Conservation (phyloP, 1,140 invertebrate genomes). For the Doryteuthis pealeii region DNA sequence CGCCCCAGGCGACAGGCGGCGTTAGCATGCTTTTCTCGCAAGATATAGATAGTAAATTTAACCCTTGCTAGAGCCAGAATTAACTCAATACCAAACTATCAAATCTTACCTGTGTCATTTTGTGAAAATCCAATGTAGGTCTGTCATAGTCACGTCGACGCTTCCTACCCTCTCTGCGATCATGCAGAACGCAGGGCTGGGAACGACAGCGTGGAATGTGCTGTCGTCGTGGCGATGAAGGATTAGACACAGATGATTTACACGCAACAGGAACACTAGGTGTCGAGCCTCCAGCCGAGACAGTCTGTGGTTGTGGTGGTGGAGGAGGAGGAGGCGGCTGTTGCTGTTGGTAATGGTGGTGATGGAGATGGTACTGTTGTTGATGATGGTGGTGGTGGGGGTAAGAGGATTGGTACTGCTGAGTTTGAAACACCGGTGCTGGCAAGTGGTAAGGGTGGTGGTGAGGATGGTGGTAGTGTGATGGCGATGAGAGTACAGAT, state of each 20-base stretch:
- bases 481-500: background rate
- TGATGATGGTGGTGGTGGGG: background rate
- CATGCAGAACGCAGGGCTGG: slow-evolving; percentile 52
- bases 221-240: slow-evolving; percentile 34
- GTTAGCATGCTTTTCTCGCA: too few relatives aligned
- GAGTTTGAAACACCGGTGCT: background rate
- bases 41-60: too few relatives aligned
- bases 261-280: slow-evolving; percentile 28
- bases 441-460: background rate
- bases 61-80: too few relatives aligned
- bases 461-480: background rate
- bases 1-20: too few relatives aligned
- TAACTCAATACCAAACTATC: background rate
- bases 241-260: slow-evolving; percentile 23
- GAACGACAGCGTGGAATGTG: slow-evolving; percentile 51
- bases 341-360: background rate
- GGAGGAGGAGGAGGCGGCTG: background rate
- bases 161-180: slow-evolving; percentile 49
- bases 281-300: slow-evolving; percentile 26
- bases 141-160: slow-evolving; percentile 44
- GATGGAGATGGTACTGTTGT: background rate
- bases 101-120: slow-evolving; percentile 53
- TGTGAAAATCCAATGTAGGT: slow-evolving; percentile 50
- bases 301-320: background rate
- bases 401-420: background rate